A percentile compares a stretch with the other conserved stretches of the same genome.
Conservation (phyloP, 2,797 vertebrate genomes). For the Momotus momota region DNA sequence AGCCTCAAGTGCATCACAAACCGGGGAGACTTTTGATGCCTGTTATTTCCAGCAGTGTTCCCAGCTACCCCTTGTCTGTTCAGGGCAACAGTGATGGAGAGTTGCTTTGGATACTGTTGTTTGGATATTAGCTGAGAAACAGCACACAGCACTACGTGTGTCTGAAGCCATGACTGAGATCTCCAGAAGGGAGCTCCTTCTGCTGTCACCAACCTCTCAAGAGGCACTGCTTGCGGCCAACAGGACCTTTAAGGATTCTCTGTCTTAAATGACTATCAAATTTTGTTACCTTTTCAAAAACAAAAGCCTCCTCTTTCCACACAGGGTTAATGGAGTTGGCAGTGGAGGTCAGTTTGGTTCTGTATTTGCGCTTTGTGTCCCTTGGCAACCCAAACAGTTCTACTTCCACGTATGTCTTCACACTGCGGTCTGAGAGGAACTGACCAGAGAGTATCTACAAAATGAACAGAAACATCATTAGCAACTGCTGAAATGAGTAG, state of each 20-base stretch:
- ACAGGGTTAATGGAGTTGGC: constrained; percentile 95
- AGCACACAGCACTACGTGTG: background rate
- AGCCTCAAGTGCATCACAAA: background rate
- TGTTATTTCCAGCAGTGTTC: background rate
- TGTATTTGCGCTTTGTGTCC: constrained; percentile 93
- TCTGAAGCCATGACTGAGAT: background rate
- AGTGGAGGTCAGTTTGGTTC: constrained; percentile 89
- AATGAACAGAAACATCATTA: background rate
- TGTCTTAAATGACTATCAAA: background rate
- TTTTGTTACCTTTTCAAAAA: constrained; percentile 92
- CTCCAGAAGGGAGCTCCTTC: background rate
- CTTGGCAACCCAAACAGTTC: constrained; percentile 93
- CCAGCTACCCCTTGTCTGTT: background rate
- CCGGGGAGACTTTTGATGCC: background rate
- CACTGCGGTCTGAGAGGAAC: constrained; percentile 93
- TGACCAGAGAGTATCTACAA: constrained; percentile 93
- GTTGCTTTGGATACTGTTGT: background rate
- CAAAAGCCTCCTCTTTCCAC: constrained; percentile 96
- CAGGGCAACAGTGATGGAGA: background rate
- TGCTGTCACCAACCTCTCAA: background rate
- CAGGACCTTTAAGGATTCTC: background rate
- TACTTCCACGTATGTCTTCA: constrained; percentile 93
- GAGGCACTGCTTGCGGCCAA: background rate
- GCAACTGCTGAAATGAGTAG: background rate
- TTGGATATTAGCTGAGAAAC: background rate